Evolutionary conservation across 2,797 vertebrate species (phyloP).

Genomic region (Coracias cyanogaster): DNA sequence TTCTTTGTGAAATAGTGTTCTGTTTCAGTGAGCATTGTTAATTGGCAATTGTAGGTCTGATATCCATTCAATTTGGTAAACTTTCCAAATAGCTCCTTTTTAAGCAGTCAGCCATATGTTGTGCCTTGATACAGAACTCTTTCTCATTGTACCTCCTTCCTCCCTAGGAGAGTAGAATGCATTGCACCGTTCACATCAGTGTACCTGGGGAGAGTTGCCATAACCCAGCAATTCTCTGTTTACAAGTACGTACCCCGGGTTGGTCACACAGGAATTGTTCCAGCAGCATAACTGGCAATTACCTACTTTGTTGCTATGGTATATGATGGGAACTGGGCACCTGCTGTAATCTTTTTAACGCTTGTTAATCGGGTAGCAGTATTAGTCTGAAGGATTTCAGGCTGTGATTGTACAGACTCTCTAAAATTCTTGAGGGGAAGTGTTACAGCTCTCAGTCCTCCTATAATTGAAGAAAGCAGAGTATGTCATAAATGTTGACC

Average conservation of each 20-base stretch:
- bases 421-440: not conserved
- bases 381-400: not conserved
- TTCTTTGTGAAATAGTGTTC: not conserved
- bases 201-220: not conserved
- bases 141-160: rapidly evolving
- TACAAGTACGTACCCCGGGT: rapidly evolving
- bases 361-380: not conserved
- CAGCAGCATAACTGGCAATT: not conserved
- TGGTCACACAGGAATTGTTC: not conserved
- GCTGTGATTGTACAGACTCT: not conserved
- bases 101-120: not conserved
- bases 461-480: not conserved
- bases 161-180: not conserved
- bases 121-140: not conserved
- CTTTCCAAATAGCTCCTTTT: not conserved
- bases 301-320: not conserved
- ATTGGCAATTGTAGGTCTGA: not conserved
- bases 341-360: too few species aligned
- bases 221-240: not conserved
- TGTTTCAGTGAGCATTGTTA: not conserved
- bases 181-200: not conserved
- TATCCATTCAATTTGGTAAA: not conserved
- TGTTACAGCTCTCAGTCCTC: not conserved
- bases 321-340: not conserved
- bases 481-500: not conserved